Evolutionary conservation across 2,797 vertebrate species (phyloP).

Genomic region (Natrix natrix): DNA sequence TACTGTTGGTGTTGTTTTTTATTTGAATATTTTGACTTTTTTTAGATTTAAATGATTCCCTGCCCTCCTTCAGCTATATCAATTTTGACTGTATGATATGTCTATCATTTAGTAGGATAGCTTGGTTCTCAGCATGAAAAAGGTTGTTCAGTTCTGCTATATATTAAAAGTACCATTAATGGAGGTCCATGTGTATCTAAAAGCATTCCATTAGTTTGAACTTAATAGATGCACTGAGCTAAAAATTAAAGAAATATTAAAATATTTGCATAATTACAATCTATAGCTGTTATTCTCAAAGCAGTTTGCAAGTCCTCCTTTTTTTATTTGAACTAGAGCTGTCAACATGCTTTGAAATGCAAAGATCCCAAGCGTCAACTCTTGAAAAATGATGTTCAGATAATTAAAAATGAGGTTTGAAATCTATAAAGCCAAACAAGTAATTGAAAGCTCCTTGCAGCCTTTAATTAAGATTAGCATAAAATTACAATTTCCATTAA

Average conservation of each 20-base stretch:
- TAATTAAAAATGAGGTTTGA: background rate
- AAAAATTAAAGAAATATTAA: background rate
- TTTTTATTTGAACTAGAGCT: background rate
- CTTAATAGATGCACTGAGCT: background rate
- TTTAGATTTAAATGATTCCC: background rate
- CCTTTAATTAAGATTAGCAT: constrained; percentile 1
- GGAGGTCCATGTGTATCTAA: background rate
- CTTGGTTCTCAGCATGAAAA: background rate
- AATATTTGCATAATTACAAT: background rate
- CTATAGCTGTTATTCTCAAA: background rate
- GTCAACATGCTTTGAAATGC: background rate
- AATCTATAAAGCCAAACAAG: background rate
- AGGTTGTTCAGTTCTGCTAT: background rate
- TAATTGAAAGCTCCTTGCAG: background rate
- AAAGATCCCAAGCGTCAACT: constrained; percentile 9
- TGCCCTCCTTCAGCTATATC: background rate
- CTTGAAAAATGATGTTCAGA: background rate
- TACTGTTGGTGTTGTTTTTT: background rate
- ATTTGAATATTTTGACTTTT: background rate
- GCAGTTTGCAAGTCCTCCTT: background rate
- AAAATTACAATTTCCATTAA: background rate
- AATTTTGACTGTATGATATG: background rate
- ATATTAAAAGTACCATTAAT: background rate
- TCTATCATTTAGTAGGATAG: background rate
- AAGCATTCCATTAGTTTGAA: background rate